Base-by-base conservation (phyloP, 2,797 vertebrate species). In the Manis crassicaudata region DNA sequence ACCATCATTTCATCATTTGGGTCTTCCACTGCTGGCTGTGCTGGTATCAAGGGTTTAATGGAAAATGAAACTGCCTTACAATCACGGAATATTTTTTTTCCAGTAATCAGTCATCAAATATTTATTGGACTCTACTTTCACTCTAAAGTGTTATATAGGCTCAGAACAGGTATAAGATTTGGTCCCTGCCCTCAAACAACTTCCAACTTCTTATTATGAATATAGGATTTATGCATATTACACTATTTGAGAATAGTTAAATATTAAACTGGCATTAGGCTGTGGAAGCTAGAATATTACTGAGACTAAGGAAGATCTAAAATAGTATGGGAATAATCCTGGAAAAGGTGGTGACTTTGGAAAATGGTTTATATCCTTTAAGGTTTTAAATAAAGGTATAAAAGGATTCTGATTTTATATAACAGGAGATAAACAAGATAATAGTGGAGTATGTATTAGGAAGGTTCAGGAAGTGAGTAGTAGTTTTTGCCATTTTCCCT, bases 41-140 rank as follows among this genome's bases (percentile, higher is more conserved):
- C 50, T 67, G 86, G 43, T 88, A 83, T 29, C 79, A 4, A 72
- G 37, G 46, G 68, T 56, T 63, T 73, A 62, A 17, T 58, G 46
- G 37, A 76, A 72, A 82, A 32, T 68, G 20, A 68, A 65, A 83
- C 32, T 90, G 23, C 56, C 60, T 80, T 70, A 60, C 1, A n/a
- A 1, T 95, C 35, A 50, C 25, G 35, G 52, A 14, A 52, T 46
- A 46, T 56, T 40, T 58, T 88, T 43, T 76, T 77, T 43, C 13
- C 18, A 35, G n/a, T 84, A 67, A 27, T 81, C 43, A 82, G 21
- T 87, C 35, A 35, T 83, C 40, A 70, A n/a, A 14, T 92, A 70
- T 88, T 92, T 88, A 92, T 32, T 94, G 18, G 88, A 82, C 90
- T 90, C 90, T 96, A 2, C 32, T 68, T 85, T 81, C 60, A 62